Evolutionary conservation across 2,113 vertebrate genomes (phyloP).

Genomic region (Colossoma macropomum): DNA sequence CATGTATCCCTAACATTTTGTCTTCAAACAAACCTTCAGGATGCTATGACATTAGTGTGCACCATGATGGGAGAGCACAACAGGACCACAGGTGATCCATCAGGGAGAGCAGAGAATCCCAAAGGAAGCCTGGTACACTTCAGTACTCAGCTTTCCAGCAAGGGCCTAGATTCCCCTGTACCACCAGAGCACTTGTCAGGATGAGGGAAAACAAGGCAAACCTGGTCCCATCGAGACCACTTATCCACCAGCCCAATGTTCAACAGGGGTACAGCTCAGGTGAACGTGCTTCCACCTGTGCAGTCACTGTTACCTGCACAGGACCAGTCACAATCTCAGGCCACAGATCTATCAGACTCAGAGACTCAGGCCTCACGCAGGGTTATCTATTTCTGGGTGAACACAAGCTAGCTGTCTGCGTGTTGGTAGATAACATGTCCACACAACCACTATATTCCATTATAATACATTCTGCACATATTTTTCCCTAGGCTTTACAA

Average conservation of each 20-base stretch:
- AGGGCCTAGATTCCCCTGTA: constrained; percentile 3
- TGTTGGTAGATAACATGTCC: background rate
- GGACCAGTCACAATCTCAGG: background rate
- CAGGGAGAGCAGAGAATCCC: constrained; percentile 69
- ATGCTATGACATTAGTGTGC: constrained; percentile 56
- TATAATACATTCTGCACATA: background rate
- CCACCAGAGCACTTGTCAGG: constrained; percentile 6
- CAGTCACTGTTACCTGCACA: background rate
- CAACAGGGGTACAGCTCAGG: background rate
- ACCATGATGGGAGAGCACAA: constrained; percentile 9
- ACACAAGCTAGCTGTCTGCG: background rate
- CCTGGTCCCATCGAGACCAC: constrained; percentile 54
- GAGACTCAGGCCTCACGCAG: background rate
- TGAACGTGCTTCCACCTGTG: background rate
- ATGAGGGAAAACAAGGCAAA: constrained; percentile 20
- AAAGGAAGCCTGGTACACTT: constrained; percentile 49
- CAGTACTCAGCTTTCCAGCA: constrained; percentile 25
- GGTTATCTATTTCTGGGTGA: background rate
- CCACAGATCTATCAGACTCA: background rate
- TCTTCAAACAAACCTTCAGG: constrained; percentile 51
- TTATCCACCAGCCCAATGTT: constrained; percentile 40
- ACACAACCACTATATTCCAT: background rate
- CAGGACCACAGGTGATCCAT: constrained; percentile 60
- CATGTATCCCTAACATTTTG: background rate
- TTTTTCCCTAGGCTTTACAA: background rate